These are phyloP conservation scores for Dunckerocampus dactyliophorus DNA, from an alignment of 2,113 vertebrate genomes.

Conservation along the genomic window DNA sequence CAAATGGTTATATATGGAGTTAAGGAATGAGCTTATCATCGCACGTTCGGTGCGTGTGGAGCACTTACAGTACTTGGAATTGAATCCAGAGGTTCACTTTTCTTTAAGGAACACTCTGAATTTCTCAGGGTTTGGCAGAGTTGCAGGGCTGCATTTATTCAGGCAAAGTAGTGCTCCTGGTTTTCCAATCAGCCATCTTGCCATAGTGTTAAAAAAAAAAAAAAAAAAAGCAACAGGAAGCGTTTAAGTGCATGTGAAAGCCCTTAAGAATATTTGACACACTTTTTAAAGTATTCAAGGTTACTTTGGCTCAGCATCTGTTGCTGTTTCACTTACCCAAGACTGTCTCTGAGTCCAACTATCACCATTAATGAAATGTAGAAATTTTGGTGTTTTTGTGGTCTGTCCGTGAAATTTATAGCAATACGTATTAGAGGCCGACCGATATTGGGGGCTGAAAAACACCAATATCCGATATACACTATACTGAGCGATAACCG, in stretches of 20 bases:
- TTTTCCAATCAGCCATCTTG: conserved; percentile 11
- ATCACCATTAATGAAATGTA: conserved; percentile 8
- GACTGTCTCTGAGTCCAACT: conserved; percentile 12
- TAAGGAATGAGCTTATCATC: conserved; percentile 29
- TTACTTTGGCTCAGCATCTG: conserved; percentile 30
- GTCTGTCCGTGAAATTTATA: neutral
- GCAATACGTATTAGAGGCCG: too few species aligned
- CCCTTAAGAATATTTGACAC: conserved; percentile 27
- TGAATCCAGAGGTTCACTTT: conserved; percentile 23
- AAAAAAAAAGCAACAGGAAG: conserved; percentile 22
- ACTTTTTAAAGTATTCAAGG: conserved; percentile 37
- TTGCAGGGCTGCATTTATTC: conserved; percentile 9
- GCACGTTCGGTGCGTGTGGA: conserved; percentile 1
- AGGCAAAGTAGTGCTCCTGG: neutral
- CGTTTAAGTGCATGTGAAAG: conserved; percentile 8
- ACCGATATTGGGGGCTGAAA: too few species aligned
- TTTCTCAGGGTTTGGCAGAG: neutral
- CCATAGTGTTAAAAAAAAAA: conserved; percentile 15
- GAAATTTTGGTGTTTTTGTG: conserved; percentile 21
- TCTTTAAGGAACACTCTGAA: conserved; percentile 12
- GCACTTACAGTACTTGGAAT: conserved; percentile 15
- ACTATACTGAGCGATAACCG: too few species aligned
- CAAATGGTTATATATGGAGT: conserved; percentile 17
- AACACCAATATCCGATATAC: too few species aligned
- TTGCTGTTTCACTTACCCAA: conserved; percentile 24